Evolutionary conservation across 2,113 vertebrate species (phyloP).

Genomic region (Choloepus hoffmanni): DNA sequence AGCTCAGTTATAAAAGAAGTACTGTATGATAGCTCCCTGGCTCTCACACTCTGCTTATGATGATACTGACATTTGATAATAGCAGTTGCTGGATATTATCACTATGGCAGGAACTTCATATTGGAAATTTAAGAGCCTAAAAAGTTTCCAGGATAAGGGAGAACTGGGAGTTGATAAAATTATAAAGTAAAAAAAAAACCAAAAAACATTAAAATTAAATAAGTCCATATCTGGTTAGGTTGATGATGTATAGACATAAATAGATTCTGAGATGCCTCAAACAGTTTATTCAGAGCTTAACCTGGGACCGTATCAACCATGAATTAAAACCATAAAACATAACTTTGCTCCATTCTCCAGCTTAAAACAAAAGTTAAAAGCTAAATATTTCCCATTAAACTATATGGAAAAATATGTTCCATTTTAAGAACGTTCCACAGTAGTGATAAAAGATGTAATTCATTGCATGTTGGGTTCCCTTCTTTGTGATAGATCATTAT

Average conservation of each 20-base stretch:
- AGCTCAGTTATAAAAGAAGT: not conserved
- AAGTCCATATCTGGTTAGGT: not conserved
- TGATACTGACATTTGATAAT: not conserved
- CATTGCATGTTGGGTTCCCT: not conserved
- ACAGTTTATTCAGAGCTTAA: not conserved
- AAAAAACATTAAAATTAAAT: not conserved
- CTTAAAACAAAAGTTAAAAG: not conserved
- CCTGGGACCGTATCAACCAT: not conserved
- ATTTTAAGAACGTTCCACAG: not conserved
- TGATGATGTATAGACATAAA: conserved; percentile 6
- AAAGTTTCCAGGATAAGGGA: not conserved
- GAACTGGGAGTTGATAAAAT: not conserved
- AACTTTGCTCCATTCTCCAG: not conserved
- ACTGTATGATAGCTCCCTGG: not conserved
- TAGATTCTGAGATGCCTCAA: not conserved
- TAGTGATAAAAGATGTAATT: not conserved
- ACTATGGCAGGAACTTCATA: not conserved
- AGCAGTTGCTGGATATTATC: not conserved
- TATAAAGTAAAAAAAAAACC: not conserved
- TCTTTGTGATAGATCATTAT: not conserved
- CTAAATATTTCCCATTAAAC: not conserved
- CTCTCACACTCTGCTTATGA: not conserved
- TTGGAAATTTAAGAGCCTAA: not conserved
- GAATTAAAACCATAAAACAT: conserved; percentile 16
- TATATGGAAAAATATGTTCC: conserved; percentile 19